A percentile compares a stretch with the other conserved stretches of the same genome.
These are phyloP conservation scores for Oopsacas minuta DNA, from an alignment of 37 sponge, comb jelly and placozoan species.

Conservation along the genomic window DNA sequence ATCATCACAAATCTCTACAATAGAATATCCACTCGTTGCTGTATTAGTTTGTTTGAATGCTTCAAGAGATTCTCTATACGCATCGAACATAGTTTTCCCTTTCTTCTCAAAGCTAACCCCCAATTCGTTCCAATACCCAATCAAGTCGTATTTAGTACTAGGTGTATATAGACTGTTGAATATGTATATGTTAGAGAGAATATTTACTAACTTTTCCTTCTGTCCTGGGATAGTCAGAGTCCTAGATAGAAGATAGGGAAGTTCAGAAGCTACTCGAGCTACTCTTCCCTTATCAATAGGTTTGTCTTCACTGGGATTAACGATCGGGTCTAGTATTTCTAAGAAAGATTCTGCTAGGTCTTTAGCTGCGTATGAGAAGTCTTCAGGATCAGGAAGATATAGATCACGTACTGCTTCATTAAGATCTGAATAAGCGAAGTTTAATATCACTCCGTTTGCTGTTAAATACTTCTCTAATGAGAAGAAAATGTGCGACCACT, in stretches of 20 bases:
- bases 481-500: conserved; percentile 15
- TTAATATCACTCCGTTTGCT: background rate
- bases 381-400: background rate
- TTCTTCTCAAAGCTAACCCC: background rate
- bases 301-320: background rate
- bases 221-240: conserved; percentile 3
- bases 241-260: background rate
- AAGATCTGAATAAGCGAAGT: conserved; percentile 14
- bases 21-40: background rate
- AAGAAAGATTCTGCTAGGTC: background rate
- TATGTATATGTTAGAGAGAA: background rate
- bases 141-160: background rate
- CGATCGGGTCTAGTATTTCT: background rate
- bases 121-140: conserved; percentile 4
- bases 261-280: background rate
- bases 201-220: background rate
- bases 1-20: conserved; percentile 11
- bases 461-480: background rate
- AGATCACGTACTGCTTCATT: background rate
- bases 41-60: background rate
- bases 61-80: background rate
- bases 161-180: conserved; percentile 7
- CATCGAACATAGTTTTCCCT: background rate
- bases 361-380: background rate
- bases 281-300: background rate